A percentile compares a stretch with the other conserved stretches of the same genome.
phyloP scores from a whole-genome alignment of 2,888 invertebrate genomes.

The Heteromurus nitidus region DNA sequence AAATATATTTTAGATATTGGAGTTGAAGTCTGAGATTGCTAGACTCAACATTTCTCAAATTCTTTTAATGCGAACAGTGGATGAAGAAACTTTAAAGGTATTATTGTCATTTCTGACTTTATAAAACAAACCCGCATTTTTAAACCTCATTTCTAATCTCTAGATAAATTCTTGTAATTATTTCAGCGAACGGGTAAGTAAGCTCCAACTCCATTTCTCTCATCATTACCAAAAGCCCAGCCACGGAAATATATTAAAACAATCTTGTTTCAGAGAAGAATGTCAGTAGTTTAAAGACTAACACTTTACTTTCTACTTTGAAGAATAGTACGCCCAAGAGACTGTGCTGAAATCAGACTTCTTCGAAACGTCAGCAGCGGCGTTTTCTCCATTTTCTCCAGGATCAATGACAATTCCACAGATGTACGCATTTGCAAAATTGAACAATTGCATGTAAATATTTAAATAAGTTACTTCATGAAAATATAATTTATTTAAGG shows the following conservation, averaged over 20 bases:
- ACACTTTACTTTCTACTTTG: slow-evolving; percentile 1
- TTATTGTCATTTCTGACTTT: no score
- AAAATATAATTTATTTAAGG: slow-evolving; percentile 27
- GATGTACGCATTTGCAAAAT: slow-evolving; percentile 33
- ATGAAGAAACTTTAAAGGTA: slow-evolving; percentile 65
- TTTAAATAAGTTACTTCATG: no score
- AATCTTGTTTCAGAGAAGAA: background rate
- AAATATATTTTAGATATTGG: slow-evolving; percentile 41
- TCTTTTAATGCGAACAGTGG: slow-evolving; percentile 53
- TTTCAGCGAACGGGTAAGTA: slow-evolving; percentile 49
- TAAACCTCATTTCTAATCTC: background rate
- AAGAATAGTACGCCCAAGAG: slow-evolving; percentile 59
- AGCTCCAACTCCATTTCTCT: no score
- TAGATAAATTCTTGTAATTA: slow-evolving; percentile 12
- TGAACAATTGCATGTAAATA: background rate
- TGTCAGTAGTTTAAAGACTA: no score
- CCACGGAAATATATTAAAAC: background rate
- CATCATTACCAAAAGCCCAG: no score
- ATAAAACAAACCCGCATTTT: background rate
- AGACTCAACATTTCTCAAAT: slow-evolving; percentile 64
- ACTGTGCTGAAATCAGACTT: slow-evolving; percentile 64
- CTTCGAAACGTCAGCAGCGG: slow-evolving; percentile 58
- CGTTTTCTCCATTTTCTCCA: slow-evolving; percentile 47
- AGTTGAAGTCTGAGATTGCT: slow-evolving; percentile 44
- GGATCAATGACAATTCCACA: slow-evolving; percentile 29